phyloP scores from a whole-genome alignment of 35 echinoderm and acorn worm genomes.

The Anneissia japonica region DNA sequence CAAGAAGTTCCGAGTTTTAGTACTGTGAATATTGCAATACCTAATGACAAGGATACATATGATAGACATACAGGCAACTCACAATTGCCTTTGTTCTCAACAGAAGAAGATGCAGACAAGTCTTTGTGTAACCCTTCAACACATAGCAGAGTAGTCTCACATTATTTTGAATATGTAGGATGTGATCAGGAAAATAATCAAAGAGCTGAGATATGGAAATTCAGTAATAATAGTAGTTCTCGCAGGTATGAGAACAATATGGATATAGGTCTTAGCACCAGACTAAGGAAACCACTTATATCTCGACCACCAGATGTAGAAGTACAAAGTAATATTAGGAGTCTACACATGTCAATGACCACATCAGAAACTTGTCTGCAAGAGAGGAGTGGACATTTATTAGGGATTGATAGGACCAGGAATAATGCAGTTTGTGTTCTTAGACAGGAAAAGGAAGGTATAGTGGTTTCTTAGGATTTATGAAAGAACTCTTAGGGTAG shows the following conservation, averaged over 20 bases:
- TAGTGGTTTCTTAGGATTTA: too few species aligned
- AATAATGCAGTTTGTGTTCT: neutral
- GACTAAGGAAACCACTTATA: neutral
- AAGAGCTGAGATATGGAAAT: too few species aligned
- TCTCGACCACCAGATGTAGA: neutral
- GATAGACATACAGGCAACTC: neutral
- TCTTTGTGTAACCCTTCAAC: neutral
- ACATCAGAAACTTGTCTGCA: neutral
- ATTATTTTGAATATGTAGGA: neutral
- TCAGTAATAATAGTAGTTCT: too few species aligned
- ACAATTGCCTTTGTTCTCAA: neutral
- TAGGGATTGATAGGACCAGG: neutral
- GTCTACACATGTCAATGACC: neutral
- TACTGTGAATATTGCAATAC: too few species aligned
- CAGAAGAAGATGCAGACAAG: neutral
- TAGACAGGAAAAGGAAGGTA: neutral
- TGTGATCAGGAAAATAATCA: too few species aligned
- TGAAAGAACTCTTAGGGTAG: too few species aligned
- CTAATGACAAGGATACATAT: too few species aligned
- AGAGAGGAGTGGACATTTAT: neutral
- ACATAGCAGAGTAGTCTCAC: neutral
- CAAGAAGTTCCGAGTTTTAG: neutral
- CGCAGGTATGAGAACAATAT: too few species aligned
- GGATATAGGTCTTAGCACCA: neutral
- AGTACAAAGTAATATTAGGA: neutral